Evolutionary conservation across 2,113 vertebrate species (phyloP).

Genomic region (Sprattus sprattus): DNA sequence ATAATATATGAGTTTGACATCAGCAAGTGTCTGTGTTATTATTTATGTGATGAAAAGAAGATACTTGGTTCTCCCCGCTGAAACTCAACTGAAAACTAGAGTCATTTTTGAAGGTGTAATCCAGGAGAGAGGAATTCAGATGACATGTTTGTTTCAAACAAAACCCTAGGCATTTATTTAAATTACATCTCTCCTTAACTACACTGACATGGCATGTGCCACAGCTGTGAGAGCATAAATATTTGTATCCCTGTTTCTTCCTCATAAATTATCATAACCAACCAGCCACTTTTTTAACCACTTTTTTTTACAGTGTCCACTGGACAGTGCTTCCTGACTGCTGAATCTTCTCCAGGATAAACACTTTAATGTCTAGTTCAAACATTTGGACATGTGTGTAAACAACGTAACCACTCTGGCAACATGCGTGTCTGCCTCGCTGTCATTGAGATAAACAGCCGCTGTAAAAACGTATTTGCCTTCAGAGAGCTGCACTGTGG

Average conservation of each 20-base stretch:
- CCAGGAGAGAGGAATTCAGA: too few species aligned
- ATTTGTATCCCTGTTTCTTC: background rate
- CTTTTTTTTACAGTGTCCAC: background rate
- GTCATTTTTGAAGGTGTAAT: background rate
- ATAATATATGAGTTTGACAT: slow-evolving; percentile 79
- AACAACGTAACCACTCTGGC: background rate
- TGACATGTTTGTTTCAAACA: background rate
- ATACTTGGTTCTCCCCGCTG: background rate
- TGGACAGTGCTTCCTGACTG: background rate
- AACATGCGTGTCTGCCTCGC: background rate
- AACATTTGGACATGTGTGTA: background rate
- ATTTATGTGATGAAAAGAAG: background rate
- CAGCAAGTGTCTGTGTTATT: slow-evolving; percentile 32
- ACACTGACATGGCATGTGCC: background rate
- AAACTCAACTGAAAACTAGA: background rate
- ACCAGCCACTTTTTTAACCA: background rate
- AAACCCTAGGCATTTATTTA: background rate
- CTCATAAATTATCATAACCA: background rate
- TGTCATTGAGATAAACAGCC: background rate
- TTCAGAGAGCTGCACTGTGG: slow-evolving; percentile 35
- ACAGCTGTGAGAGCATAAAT: background rate
- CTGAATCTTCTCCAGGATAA: background rate
- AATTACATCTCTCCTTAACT: background rate
- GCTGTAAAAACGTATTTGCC: background rate
- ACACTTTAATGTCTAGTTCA: slow-evolving; percentile 6